Evolutionary conservation across 2,113 vertebrate genomes (phyloP), one percentile per base, ranked within the genome.

Genomic region (Halcyon malimbica): DNA sequence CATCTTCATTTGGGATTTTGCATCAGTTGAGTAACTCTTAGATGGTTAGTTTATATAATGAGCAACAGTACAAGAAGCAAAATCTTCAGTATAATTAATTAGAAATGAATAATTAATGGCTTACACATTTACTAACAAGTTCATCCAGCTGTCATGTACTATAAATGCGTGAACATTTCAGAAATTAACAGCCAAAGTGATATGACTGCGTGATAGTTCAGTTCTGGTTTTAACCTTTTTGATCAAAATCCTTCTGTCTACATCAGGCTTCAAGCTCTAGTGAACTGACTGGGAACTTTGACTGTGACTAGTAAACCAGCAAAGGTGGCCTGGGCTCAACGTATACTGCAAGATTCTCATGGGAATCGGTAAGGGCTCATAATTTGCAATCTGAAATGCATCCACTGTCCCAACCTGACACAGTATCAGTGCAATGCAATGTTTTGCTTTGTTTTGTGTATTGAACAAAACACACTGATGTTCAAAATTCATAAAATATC

Each of bases 31-130:
- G n/a, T 50, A 65, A 56, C 67, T 65, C 24, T 31, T 71, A 78
- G 4, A 71, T 76, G 57, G n/a, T 70, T 85, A 48, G 39, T 63
- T 96, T 94, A 33, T 81, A 82, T 75, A 92, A 95, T 65, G 37
- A 95, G 46, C 65, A 87, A 56, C 80, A 63, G 59, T 39, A 53
- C 79, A 87, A 85, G 63, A 83, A 94, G 42, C 24, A 84, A 89
- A 96, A 82, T 91, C 59, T 83, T 91, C 70, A 78, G 70, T 67
- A 89, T 96, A 94, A 90, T 96, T 95, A 93, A 85, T 91, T 76
- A 67, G 10, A 75, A 87, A 93, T 93, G 15, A 96, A 95, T 96
- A 94, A 97, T 96, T 79, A 90, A 92, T 91, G 9, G 37, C 11
- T 65, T 82, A 26, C 28, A 26, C 23, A 31, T 91, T 53, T 31